Conservation (phyloP, 1,140 invertebrate genomes). For the Sinonovacula constricta region DNA sequence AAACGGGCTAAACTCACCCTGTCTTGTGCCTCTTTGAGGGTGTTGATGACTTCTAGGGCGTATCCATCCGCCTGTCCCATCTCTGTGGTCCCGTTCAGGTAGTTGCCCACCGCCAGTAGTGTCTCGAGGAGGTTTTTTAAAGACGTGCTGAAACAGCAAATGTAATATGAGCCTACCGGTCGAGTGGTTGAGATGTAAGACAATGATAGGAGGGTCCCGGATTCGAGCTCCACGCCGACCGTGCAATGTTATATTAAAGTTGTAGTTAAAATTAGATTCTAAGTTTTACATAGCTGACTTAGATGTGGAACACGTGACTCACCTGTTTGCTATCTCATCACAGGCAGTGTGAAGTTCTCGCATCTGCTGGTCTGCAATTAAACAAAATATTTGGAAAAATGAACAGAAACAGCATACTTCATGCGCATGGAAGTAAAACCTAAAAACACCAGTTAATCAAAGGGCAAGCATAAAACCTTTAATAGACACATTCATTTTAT, state of each 20-base stretch:
- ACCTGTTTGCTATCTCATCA: slow-evolving; percentile 73
- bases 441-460: not conserved
- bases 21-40: slow-evolving; percentile 73
- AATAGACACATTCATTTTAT: no score
- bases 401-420: no score
- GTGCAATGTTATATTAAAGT: no score
- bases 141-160: slow-evolving; percentile 79
- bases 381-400: no score
- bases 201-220: no score
- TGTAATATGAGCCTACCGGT: not conserved
- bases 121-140: slow-evolving; percentile 92
- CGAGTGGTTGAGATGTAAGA: no score
- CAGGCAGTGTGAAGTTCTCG: slow-evolving; percentile 71
- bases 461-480: slow-evolving; percentile 7
- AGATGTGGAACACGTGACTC: no score
- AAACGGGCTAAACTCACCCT: slow-evolving; percentile 66
- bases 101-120: slow-evolving; percentile 93
- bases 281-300: no score
- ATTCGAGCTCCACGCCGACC: no score
- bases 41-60: slow-evolving; percentile 69
- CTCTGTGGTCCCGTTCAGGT: slow-evolving; percentile 91
- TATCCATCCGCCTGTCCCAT: slow-evolving; percentile 89
- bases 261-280: no score
- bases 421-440: no score
- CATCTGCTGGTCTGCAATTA: slow-evolving; percentile 73